These are phyloP conservation scores for Theretra japonica DNA, from an alignment of 2,888 invertebrate genomes.

Conservation along the genomic window DNA sequence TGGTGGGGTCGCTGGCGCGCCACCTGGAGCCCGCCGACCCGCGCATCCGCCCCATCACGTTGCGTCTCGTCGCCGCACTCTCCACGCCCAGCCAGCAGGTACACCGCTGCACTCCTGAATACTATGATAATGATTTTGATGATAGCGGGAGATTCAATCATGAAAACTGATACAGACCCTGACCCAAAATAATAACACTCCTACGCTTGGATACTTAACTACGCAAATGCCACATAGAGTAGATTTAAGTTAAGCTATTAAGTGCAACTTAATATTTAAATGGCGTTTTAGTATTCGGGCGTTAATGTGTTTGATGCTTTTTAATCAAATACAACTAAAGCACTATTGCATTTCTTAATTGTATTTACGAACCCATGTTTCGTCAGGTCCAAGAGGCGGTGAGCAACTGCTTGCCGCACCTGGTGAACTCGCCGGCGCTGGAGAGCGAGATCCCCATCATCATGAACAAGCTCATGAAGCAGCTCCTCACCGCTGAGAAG, in stretches of 20 bases:
- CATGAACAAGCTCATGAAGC: constrained; percentile 93
- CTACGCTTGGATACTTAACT: no score
- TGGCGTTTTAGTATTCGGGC: no score
- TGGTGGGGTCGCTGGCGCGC: constrained; percentile 98
- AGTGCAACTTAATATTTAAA: no score
- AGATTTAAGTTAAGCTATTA: no score
- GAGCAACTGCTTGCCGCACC: constrained; percentile 96
- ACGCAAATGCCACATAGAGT: no score
- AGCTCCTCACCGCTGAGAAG: constrained; percentile 94
- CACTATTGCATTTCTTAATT: no score
- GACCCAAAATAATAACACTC: no score
- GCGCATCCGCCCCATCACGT: constrained; percentile 96
- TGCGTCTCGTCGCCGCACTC: constrained; percentile 94
- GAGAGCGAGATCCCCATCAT: constrained; percentile 95
- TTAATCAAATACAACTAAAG: no score
- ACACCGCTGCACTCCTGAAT: not conserved
- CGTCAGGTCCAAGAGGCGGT: constrained; percentile 97
- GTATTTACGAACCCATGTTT: not conserved
- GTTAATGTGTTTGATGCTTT: no score
- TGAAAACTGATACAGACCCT: no score
- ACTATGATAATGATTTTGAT: no score
- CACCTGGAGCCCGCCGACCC: constrained; percentile 96
- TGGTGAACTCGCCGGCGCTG: constrained; percentile 93
- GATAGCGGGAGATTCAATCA: no score
- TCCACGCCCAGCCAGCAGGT: constrained; percentile 98